Evolutionary conservation across 2,888 invertebrate species (phyloP), one percentile per base, ranked within the genome.

Genomic region (Scaptomyza tumidula): DNA sequence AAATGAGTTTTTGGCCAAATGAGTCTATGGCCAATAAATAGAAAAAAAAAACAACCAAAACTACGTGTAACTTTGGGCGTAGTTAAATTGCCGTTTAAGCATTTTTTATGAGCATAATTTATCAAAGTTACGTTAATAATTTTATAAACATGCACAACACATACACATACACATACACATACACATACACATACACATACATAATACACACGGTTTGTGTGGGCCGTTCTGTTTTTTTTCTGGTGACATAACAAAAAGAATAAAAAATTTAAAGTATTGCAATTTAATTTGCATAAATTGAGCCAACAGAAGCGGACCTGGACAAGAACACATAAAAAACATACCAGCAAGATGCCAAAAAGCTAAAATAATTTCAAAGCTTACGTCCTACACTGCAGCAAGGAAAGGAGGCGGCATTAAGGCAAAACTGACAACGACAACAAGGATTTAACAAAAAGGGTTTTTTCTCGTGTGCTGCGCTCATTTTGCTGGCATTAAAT

Each of bases 211-310:
- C 14, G 31, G 43, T 55, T 37, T 45, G 55, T 74, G 78, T 80
- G 78, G 80, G 80, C 53, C 61, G 71, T 53, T 66, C 64, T 41
- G 55, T 31, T 53, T 50, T 35, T 35, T 11, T 58, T 29, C 43
- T 64, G 45, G 80, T 80, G 86, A 82, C 83, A 82, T 61, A 71
- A 69, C 70, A 65, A 63, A 67, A 64, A 45, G 24, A 58, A 52
- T 19, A 19, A 41, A 39, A 66, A 63, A 63, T 75, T 78, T 83
- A 84, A 84, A 84, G 86, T 76, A 84, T 86, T 86, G 86, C 83
- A 86, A 84, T 84, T 84, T 84, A 86, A 86, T 84, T 84, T 84
- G 86, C 83, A 84, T 84, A 84, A 84, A 84, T 84, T 84, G 83
- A 76, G 83, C 73, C 59, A 72, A 71, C 71, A 61, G 41, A 9